Percentiles rank a stretch among this genome's conserved stretches.
Evolutionary conservation across 2,113 vertebrate species (phyloP).

Genomic region (Epinephelus moara): DNA sequence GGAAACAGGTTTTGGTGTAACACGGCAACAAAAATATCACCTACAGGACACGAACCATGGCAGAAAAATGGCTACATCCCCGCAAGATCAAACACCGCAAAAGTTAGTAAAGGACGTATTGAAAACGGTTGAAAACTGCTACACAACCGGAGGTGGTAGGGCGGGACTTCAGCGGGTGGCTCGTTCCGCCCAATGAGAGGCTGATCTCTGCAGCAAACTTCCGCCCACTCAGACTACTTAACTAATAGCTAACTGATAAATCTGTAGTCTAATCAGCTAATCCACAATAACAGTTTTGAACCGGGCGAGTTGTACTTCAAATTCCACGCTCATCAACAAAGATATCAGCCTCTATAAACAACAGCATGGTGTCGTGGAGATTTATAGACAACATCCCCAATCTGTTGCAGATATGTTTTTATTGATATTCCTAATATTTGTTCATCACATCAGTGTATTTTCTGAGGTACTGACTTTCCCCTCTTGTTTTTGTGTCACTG

Average conservation of each 20-base stretch:
- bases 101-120: too few relatives aligned
- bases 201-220: too few relatives aligned
- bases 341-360: background rate
- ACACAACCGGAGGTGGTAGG: too few relatives aligned
- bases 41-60: too few relatives aligned
- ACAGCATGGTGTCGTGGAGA: background rate
- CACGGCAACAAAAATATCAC: too few relatives aligned
- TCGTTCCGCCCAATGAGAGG: too few relatives aligned
- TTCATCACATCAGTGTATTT: background rate
- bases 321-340: background rate
- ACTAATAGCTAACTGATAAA: background rate
- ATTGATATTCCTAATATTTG: background rate
- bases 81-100: too few relatives aligned
- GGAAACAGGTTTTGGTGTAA: too few relatives aligned
- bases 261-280: background rate
- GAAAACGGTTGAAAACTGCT: too few relatives aligned
- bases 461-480: background rate
- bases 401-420: background rate
- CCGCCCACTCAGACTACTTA: too few relatives aligned
- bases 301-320: background rate
- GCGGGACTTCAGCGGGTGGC: too few relatives aligned
- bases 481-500: conserved; percentile 25
- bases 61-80: too few relatives aligned
- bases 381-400: background rate
- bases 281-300: background rate